Evolutionary conservation across 2,113 vertebrate genomes (phyloP).

Genomic region (Neogobius melanostomus): DNA sequence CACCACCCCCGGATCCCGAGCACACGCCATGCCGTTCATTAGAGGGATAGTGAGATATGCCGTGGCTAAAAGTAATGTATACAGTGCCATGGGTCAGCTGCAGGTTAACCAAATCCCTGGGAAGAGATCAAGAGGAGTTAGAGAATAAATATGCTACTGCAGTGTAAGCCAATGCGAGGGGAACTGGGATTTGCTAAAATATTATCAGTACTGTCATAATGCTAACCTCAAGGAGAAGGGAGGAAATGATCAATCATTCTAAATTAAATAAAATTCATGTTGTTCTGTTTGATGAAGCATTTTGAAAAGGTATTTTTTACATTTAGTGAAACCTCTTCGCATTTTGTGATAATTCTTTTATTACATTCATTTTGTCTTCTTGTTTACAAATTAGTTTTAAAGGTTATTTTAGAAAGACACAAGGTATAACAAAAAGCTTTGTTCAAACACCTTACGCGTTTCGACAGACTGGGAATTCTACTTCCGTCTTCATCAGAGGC

Average conservation of each 20-base stretch:
- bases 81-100: conserved; percentile 60
- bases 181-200: conserved; percentile 52
- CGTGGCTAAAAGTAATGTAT: conserved; percentile 61
- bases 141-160: conserved; percentile 52
- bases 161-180: conserved; percentile 25
- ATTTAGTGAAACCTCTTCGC: too few relatives aligned
- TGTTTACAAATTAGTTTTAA: too few relatives aligned
- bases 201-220: conserved; percentile 40
- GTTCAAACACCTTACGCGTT: too few relatives aligned
- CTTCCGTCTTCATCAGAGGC: too few relatives aligned
- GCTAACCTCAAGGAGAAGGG: conserved; percentile 44
- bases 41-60: conserved; percentile 33
- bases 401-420: too few relatives aligned
- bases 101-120: conserved; percentile 57
- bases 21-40: conserved; percentile 58
- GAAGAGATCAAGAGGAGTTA: conserved; percentile 28
- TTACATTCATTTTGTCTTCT: too few relatives aligned
- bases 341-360: too few relatives aligned
- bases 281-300: neutral
- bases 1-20: conserved; percentile 43
- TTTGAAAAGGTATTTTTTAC: neutral
- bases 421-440: too few relatives aligned
- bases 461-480: too few relatives aligned
- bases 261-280: neutral
- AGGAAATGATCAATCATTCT: conserved; percentile 49